Conservation (phyloP, 2,888 invertebrate genomes). For the Blera fallax region DNA sequence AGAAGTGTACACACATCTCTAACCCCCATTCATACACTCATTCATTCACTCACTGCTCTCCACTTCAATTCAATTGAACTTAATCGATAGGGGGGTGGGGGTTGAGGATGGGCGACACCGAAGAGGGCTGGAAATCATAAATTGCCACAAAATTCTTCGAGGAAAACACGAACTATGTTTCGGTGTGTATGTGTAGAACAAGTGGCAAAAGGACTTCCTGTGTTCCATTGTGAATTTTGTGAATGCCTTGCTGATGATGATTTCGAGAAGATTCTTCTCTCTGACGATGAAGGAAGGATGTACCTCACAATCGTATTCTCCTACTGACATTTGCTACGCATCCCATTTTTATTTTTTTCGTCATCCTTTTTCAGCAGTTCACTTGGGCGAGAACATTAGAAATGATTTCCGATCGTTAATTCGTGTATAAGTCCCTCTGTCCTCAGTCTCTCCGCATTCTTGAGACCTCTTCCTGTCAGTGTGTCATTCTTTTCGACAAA, state of each 20-base stretch:
- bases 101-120: neutral
- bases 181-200: neutral
- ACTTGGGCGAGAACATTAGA: conserved; percentile 71
- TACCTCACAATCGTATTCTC: conserved; percentile 54
- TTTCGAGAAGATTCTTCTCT: conserved; percentile 42
- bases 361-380: conserved; percentile 42
- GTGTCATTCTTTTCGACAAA: conserved; percentile 37
- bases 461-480: conserved; percentile 43
- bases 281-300: conserved; percentile 57
- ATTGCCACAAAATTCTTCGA: conserved; percentile 61
- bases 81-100: conserved; percentile 49
- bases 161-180: conserved; percentile 13
- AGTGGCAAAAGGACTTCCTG: conserved; percentile 67
- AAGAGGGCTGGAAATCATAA: conserved; percentile 49
- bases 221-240: conserved; percentile 64
- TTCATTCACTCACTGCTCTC: conserved; percentile 30
- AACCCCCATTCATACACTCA: conserved; percentile 9
- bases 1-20: conserved; percentile 49
- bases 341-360: neutral
- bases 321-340: conserved; percentile 49
- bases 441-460: neutral
- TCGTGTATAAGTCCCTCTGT: conserved; percentile 23
- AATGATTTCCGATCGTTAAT: conserved; percentile 72
- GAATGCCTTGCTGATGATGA: conserved; percentile 70
- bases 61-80: conserved; percentile 70